phyloP scores from a whole-genome alignment of 2,888 invertebrate species.

The Trichogramma evanescens region DNA sequence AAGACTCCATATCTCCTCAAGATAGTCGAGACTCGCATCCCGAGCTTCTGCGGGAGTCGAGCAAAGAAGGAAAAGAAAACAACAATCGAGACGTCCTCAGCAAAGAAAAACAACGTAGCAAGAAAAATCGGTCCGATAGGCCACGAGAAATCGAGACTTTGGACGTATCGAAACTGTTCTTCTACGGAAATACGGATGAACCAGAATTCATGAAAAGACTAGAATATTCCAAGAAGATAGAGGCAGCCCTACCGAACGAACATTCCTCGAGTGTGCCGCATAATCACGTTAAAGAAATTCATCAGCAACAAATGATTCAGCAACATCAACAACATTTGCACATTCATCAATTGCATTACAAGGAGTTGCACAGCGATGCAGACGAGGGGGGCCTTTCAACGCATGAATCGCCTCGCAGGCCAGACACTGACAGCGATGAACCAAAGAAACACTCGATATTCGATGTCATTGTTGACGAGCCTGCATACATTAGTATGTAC shows the following conservation, averaged over 20 bases:
- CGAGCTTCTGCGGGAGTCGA: conserved; percentile 27
- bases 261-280: conserved; percentile 29
- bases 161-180: conserved; percentile 27
- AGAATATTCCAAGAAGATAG: conserved; percentile 37
- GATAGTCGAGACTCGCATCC: conserved; percentile 33
- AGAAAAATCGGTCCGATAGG: conserved; percentile 28
- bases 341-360: conserved; percentile 33
- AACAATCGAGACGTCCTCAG: conserved; percentile 33
- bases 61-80: conserved; percentile 41
- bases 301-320: conserved; percentile 27
- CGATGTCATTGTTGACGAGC: conserved; percentile 82
- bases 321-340: conserved; percentile 32
- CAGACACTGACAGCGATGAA: conserved; percentile 66
- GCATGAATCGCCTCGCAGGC: conserved; percentile 42
- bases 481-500: conserved; percentile 93
- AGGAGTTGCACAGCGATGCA: conserved; percentile 38
- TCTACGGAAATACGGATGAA: background rate
- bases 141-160: conserved; percentile 14
- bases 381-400: conserved; percentile 40
- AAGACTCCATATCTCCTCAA: conserved; percentile 30
- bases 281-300: conserved; percentile 30
- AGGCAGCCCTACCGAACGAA: conserved; percentile 34
- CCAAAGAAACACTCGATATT: conserved; percentile 87
- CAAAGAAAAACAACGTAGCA: conserved; percentile 40
- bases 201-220: conserved; percentile 38